A percentile compares a stretch with the other conserved stretches of the same genome.
Conservation (phyloP, 1,140 invertebrate species). For the Aphaenogaster rudis region DNA sequence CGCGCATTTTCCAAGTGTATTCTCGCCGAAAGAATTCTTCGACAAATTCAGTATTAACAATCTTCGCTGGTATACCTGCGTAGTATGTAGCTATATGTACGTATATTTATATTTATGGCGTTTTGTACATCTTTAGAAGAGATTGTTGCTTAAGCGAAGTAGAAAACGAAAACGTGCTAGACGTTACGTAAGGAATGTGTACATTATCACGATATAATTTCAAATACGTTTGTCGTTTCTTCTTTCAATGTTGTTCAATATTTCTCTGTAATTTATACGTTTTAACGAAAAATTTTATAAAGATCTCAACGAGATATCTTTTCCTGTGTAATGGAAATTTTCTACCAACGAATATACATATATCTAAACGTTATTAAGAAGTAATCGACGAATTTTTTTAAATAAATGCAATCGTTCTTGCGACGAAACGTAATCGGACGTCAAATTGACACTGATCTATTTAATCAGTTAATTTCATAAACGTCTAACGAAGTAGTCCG, state of each 20-base stretch:
- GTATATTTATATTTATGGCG: conserved; percentile 52
- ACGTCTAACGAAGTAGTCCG: conserved; percentile 44
- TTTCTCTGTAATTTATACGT: not conserved
- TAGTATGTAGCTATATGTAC: conserved; percentile 39
- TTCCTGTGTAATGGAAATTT: not conserved
- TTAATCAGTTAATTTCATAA: not conserved
- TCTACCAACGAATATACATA: conserved; percentile 22
- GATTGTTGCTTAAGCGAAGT: conserved; percentile 24
- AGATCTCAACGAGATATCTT: conserved; percentile 17
- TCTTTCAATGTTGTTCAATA: not conserved
- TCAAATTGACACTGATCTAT: not conserved
- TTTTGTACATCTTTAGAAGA: conserved; percentile 37
- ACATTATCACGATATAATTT: not conserved
- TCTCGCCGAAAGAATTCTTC: conserved; percentile 14
- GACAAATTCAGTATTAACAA: conserved; percentile 58
- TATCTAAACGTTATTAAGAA: conserved; percentile 1
- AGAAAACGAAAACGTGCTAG: not conserved
- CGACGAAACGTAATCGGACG: not conserved
- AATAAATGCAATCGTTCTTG: conserved; percentile 6
- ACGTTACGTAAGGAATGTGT: not conserved
- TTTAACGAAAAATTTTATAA: not conserved
- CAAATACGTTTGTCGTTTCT: not conserved
- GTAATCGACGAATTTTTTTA: not conserved
- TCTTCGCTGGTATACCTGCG: conserved; percentile 29
- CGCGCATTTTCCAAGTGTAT: conserved; percentile 12